These are phyloP conservation scores for Anas platyrhynchos DNA, from an alignment of 2,113 vertebrate species.

Conservation along the genomic window DNA sequence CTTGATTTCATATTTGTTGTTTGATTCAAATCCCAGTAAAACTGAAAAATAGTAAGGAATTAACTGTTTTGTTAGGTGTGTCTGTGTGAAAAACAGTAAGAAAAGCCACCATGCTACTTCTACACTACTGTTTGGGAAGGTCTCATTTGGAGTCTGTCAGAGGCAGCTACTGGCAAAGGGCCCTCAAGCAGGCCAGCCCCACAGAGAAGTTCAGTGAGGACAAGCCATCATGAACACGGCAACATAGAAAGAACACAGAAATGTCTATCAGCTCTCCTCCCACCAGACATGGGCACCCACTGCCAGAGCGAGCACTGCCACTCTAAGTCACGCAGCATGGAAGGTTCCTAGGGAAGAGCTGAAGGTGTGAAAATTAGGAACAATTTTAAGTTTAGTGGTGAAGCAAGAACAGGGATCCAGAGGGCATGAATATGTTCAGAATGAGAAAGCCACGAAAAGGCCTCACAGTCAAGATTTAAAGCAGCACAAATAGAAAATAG, in stretches of 20 bases:
- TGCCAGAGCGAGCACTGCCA: background rate
- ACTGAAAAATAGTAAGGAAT: slow-evolving; percentile 69
- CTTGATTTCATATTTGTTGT: slow-evolving; percentile 91
- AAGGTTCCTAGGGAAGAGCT: background rate
- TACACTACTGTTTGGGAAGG: background rate
- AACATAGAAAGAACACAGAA: fast-evolving
- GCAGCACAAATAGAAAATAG: background rate
- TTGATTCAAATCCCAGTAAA: slow-evolving; percentile 87
- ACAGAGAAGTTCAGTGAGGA: background rate
- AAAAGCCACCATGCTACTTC: background rate
- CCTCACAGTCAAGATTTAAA: background rate
- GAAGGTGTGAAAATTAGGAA: background rate
- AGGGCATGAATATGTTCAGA: background rate
- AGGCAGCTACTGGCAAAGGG: background rate
- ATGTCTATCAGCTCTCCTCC: too few species aligned
- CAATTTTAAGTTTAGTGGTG: background rate
- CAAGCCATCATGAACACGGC: background rate
- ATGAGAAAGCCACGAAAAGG: background rate
- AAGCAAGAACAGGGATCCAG: background rate
- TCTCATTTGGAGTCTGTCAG: background rate
- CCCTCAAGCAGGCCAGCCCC: background rate
- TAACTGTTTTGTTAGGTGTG: background rate
- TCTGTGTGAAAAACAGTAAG: background rate
- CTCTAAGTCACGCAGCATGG: background rate
- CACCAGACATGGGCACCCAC: background rate